These are phyloP conservation scores for Papilio demoleus DNA, from an alignment of 2,888 invertebrate species.

Conservation along the genomic window DNA sequence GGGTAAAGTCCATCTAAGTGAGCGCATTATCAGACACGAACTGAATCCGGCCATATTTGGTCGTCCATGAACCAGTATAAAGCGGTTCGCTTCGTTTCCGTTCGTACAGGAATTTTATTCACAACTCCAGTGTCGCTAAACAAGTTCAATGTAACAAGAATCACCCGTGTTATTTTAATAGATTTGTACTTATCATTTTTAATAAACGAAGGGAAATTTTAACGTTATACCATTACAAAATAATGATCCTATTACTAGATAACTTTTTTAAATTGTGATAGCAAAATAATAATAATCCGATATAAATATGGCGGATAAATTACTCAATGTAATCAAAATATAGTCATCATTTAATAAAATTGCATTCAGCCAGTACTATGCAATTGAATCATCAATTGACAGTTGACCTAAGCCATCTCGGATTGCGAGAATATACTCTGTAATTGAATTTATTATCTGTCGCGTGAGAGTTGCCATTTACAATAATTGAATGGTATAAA, in stretches of 20 bases:
- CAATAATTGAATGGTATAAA: conserved; percentile 8
- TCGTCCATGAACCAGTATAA: conserved; percentile 4
- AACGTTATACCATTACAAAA: not conserved
- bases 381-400: conserved; percentile 50
- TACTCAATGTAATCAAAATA: conserved; percentile 25
- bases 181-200: too few relatives aligned
- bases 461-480: conserved; percentile 7
- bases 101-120: conserved; percentile 11
- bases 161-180: too few relatives aligned
- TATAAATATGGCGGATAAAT: not conserved
- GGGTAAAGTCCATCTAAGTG: not conserved
- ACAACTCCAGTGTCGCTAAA: not conserved
- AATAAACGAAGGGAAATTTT: not conserved
- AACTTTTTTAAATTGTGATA: not conserved
- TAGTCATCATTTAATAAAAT: conserved; percentile 33
- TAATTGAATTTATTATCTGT: conserved; percentile 37
- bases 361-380: conserved; percentile 30
- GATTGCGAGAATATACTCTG: conserved; percentile 29
- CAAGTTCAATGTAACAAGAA: not conserved
- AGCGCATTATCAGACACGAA: conserved; percentile 4
- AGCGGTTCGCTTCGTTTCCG: conserved; percentile 14
- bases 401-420: conserved; percentile 48
- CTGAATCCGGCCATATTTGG: conserved; percentile 12
- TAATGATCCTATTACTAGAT: not conserved
- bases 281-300: not conserved